These are phyloP conservation scores for Antechinus stuartii DNA, from an alignment of 2,113 vertebrate genomes.

Conservation along the genomic window DNA sequence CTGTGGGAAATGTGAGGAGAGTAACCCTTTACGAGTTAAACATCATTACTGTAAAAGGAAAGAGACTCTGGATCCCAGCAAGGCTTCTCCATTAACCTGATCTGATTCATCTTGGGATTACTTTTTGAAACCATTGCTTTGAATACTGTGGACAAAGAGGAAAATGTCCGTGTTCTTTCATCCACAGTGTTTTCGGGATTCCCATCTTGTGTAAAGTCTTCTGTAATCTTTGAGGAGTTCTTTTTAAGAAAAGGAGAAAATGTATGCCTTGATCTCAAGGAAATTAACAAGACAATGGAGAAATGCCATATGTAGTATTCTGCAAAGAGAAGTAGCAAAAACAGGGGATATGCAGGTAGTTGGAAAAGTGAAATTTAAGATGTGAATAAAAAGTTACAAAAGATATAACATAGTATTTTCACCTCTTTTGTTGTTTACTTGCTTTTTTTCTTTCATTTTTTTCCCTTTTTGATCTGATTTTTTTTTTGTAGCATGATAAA, in stretches of 20 bases:
- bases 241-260: not conserved
- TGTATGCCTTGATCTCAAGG: not conserved
- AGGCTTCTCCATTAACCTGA: not conserved
- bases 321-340: not conserved
- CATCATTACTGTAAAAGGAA: not conserved
- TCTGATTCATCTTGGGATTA: not conserved
- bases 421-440: too few species aligned
- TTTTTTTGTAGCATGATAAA: too few species aligned
- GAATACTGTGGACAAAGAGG: not conserved
- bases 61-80: not conserved
- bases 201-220: not conserved
- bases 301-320: not conserved
- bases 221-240: not conserved
- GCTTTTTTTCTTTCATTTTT: too few species aligned
- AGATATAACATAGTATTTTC: too few species aligned
- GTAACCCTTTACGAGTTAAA: not conserved
- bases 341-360: not conserved
- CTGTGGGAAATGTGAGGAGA: not conserved
- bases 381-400: not conserved
- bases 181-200: too few species aligned
- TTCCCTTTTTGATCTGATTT: too few species aligned
- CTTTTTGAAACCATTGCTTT: not conserved
- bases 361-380: not conserved
- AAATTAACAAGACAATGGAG: not conserved
- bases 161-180: not conserved